Evolutionary conservation across 1,140 invertebrate genomes (phyloP).

Genomic region (Phthorimaea operculella): DNA sequence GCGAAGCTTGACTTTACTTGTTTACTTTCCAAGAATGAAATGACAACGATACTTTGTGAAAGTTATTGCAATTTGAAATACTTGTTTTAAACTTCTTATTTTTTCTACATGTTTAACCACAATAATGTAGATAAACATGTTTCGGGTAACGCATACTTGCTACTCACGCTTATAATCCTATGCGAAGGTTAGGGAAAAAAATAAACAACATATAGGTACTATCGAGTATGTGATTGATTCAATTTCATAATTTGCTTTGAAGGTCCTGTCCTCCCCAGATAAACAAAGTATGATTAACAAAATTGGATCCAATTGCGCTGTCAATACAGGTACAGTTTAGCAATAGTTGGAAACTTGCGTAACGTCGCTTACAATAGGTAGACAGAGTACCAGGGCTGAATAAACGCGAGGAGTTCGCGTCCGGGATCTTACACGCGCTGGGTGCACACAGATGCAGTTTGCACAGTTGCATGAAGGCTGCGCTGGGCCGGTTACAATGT

Average conservation of each 20-base stretch:
- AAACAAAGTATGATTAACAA: background rate
- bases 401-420: conserved; percentile 16
- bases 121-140: too few relatives aligned
- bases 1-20: too few relatives aligned
- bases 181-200: too few relatives aligned
- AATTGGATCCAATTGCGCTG: background rate
- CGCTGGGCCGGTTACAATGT: conserved; percentile 42
- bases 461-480: conserved; percentile 44
- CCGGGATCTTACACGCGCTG: conserved; percentile 42
- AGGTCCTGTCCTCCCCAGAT: background rate
- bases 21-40: too few relatives aligned
- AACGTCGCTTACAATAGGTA: conserved; percentile 10
- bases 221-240: background rate
- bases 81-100: too few relatives aligned
- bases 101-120: too few relatives aligned
- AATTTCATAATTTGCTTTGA: background rate
- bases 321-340: background rate
- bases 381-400: conserved; percentile 35
- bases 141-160: too few relatives aligned
- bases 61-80: too few relatives aligned
- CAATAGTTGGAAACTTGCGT: conserved; percentile 1
- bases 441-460: conserved; percentile 27
- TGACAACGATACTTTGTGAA: too few relatives aligned
- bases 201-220: too few relatives aligned
- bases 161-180: too few relatives aligned